Conservation (phyloP, 2,113 vertebrate genomes). For the Sterrhoptilus dennistouni region DNA sequence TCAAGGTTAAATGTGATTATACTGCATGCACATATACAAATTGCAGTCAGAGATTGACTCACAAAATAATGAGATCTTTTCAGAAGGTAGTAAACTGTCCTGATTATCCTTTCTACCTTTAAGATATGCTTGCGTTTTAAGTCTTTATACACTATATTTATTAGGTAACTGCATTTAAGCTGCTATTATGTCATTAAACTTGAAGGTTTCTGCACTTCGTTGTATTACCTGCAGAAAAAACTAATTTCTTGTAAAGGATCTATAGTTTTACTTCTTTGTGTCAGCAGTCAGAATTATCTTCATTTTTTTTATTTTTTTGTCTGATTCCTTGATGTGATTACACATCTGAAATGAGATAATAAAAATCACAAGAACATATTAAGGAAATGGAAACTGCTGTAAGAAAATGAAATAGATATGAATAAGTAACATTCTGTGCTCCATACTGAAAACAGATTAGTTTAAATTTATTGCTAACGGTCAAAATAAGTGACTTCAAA, state of each 20-base stretch:
- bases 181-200: neutral
- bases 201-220: conserved; percentile 12
- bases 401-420: conserved; percentile 14
- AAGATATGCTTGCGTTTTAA: conserved; percentile 33
- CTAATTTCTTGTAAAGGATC: neutral
- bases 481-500: conserved; percentile 14
- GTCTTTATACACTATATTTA: neutral
- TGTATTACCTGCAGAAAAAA: conserved; percentile 11
- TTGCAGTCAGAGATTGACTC: conserved; percentile 44
- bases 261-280: neutral
- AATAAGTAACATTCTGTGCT: conserved; percentile 2
- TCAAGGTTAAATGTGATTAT: conserved; percentile 61
- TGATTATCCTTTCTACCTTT: conserved; percentile 24
- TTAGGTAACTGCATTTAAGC: conserved; percentile 10
- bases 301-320: neutral
- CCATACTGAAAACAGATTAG: neutral
- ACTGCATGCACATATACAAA: neutral
- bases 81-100: conserved; percentile 2
- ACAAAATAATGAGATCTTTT: conserved; percentile 49
- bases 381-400: neutral
- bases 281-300: neutral
- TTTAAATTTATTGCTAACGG: conserved; percentile 15
- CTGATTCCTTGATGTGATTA: neutral
- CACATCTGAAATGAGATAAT: neutral
- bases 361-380: conserved; percentile 21